phyloP scores from a whole-genome alignment of 2,797 vertebrate species.

The Alosa sapidissima region DNA sequence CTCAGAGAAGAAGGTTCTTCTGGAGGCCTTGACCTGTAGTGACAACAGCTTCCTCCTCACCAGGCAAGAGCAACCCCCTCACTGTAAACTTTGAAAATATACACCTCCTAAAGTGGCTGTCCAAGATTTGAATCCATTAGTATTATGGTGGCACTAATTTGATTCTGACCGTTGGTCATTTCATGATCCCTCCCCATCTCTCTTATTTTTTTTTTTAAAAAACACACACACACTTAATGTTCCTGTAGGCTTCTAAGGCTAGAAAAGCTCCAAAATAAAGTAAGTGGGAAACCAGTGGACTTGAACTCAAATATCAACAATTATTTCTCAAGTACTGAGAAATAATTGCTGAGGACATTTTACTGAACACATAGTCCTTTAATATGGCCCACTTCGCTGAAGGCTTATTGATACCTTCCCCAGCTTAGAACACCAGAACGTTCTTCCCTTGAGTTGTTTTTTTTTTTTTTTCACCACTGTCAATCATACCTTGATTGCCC shows the following conservation, averaged over 20 bases:
- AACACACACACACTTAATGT: too few relatives aligned
- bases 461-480: background rate
- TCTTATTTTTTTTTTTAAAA: too few relatives aligned
- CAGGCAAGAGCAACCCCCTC: slow-evolving; percentile 73
- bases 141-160: too few relatives aligned
- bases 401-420: background rate
- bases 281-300: too few relatives aligned
- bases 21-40: slow-evolving; percentile 97
- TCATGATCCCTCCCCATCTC: too few relatives aligned
- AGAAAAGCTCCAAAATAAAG: too few relatives aligned
- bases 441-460: background rate
- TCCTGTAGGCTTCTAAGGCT: too few relatives aligned
- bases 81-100: background rate
- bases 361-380: background rate
- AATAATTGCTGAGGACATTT: background rate
- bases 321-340: background rate
- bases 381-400: background rate
- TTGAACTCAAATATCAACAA: background rate
- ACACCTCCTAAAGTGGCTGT: background rate
- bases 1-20: slow-evolving; percentile 95
- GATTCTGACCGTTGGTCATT: too few relatives aligned
- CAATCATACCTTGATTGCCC: background rate
- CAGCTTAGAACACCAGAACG: background rate
- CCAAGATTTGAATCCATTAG: too few relatives aligned
- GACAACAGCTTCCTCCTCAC: slow-evolving; percentile 92